phyloP scores from a whole-genome alignment of 2,113 vertebrate genomes.

The Charina bottae region DNA sequence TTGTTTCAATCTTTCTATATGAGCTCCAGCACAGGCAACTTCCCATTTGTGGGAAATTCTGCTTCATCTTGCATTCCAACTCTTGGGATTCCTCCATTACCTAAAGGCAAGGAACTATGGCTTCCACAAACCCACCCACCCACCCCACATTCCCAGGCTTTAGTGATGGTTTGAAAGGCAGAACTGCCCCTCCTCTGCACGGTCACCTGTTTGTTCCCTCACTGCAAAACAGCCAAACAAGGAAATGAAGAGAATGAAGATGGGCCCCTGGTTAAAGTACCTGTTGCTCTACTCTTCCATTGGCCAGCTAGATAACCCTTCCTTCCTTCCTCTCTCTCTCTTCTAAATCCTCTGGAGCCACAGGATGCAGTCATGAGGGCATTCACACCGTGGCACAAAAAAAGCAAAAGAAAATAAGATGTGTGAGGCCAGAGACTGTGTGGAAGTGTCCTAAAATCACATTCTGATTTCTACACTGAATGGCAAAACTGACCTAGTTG shows the following conservation, averaged over 20 bases:
- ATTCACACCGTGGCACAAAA: neutral
- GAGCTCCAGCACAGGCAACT: neutral
- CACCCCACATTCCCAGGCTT: neutral
- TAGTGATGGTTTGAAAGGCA: neutral
- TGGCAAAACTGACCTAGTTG: neutral
- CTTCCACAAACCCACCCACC: neutral
- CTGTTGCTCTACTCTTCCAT: neutral
- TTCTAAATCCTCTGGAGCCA: neutral
- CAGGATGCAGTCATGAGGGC: neutral
- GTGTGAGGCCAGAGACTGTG: neutral
- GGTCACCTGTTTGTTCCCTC: neutral
- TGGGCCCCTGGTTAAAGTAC: neutral
- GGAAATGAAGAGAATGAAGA: neutral
- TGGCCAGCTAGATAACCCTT: neutral
- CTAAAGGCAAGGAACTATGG: neutral
- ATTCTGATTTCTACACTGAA: neutral
- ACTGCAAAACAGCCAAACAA: neutral
- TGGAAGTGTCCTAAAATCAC: neutral
- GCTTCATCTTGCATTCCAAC: neutral
- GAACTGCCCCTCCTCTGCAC: neutral
- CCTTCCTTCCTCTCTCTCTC: neutral
- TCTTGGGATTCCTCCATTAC: neutral
- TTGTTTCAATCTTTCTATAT: neutral
- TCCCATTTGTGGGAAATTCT: neutral
- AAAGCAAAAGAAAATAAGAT: neutral